Evolutionary conservation across 2,113 vertebrate species (phyloP), one percentile per base, ranked within the genome.

Genomic region (Pycnonotus jocosus): DNA sequence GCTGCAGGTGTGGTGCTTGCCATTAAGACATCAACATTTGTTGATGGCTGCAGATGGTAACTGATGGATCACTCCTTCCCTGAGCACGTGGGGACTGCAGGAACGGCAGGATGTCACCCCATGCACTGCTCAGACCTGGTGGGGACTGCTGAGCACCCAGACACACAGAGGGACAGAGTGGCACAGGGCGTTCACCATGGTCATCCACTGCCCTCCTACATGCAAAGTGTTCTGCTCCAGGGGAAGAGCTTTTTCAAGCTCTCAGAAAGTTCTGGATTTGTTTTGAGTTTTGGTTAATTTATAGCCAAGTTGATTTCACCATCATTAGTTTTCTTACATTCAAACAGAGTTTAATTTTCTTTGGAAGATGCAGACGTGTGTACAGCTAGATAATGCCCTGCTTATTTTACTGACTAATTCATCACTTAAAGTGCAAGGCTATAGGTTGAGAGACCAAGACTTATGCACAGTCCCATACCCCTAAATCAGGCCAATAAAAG

Each of bases 401-500:
- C 96, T 97, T 96, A 86, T 96, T 97, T 94, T 97, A 95, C 91
- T 91, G 94, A 74, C 93, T 95, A 96, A 97, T 97, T 86, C 94
- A 96, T 97, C 97, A 97, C 81, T 53, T 95, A 85, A 96, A 96
- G 95, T 96, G 91, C 89, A 92, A 89, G 89, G 79, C 91, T 97
- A 96, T 84, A 74, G 81, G 91, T 92, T 84, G 87, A 71, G 86
- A 95, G 91, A 97, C 93, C 96, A 95, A 96, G 90, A 96, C 95
- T 95, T 96, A 96, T 93, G 88, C 71, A 78, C 65, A 44, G 92
- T 93, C 72, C 94, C 83, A 92, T 71, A 74, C 93, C 91, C 91
- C 94, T 97, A 97, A 97, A 96, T 97, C 96, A 97, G 85, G 90
- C 93, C 95, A 95, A 96, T 96, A 96, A 96, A 97, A 96, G 94